phyloP scores from a whole-genome alignment of 1,140 invertebrate species.

The Drosophila sulfurigaster region DNA sequence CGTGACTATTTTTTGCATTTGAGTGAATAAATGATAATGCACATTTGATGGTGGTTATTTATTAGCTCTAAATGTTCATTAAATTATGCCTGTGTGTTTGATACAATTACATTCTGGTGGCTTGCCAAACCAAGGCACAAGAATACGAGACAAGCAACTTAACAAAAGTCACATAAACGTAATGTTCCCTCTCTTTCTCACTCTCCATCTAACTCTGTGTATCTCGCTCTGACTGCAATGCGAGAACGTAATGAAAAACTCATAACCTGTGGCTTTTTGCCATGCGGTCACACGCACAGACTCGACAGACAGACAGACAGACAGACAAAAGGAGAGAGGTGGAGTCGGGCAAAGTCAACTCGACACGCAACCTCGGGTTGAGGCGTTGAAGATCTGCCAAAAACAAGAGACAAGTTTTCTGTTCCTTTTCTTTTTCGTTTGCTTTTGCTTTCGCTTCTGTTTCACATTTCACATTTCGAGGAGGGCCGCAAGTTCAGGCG shows the following conservation, averaged over 20 bases:
- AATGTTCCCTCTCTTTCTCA: constrained; percentile 17
- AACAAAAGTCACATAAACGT: constrained; percentile 61
- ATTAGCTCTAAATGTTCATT: constrained; percentile 13
- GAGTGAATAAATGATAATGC: constrained; percentile 5
- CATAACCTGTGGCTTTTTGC: constrained; percentile 80
- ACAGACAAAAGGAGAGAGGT: background rate
- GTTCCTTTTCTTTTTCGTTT: constrained; percentile 40
- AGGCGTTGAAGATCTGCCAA: constrained; percentile 50
- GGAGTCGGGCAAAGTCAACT: constrained; percentile 29
- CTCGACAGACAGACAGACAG: constrained; percentile 13
- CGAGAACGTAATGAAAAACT: constrained; percentile 74
- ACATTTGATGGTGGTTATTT: constrained; percentile 10
- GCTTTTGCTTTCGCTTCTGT: constrained; percentile 42
- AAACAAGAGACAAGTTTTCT: constrained; percentile 48
- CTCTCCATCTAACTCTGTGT: background rate
- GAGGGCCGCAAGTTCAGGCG: constrained; percentile 50
- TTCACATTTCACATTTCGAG: constrained; percentile 65
- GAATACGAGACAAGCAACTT: constrained; percentile 36
- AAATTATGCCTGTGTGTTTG: constrained; percentile 16
- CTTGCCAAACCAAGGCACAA: constrained; percentile 51
- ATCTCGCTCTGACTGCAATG: constrained; percentile 33
- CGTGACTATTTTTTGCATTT: constrained; percentile 4
- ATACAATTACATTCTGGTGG: constrained; percentile 56
- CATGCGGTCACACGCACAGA: constrained; percentile 74
- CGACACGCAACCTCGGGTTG: constrained; percentile 37